Percentiles rank a stretch among this genome's conserved stretches.
Conservation (phyloP, 1,140 invertebrate species). For the Glomeris maerens region DNA sequence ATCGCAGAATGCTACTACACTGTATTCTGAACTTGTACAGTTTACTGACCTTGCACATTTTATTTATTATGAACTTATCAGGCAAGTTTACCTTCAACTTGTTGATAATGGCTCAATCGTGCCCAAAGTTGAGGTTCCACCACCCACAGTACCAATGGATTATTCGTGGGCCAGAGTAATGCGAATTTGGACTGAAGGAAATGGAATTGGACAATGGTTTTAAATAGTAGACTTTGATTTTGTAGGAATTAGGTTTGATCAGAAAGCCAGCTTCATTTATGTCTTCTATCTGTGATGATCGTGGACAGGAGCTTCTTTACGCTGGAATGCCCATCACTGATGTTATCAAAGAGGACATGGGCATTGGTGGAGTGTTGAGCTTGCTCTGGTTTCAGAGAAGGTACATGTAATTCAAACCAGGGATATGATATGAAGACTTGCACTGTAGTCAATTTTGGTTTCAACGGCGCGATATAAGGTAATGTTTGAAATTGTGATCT, state of each 20-base stretch:
- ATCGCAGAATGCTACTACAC: background rate
- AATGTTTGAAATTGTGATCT: background rate
- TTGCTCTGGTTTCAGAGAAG: slow-evolving; percentile 92
- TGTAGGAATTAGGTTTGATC: slow-evolving; percentile 86
- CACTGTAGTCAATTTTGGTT: background rate
- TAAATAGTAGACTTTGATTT: slow-evolving; percentile 5
- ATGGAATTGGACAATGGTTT: background rate
- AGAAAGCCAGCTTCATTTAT: slow-evolving; percentile 98
- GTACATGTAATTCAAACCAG: slow-evolving; percentile 17
- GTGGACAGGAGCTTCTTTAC: slow-evolving; percentile 94
- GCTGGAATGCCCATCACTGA: slow-evolving; percentile 97
- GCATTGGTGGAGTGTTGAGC: slow-evolving; percentile 93
- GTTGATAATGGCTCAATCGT: slow-evolving; percentile 69
- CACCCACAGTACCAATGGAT: slow-evolving; percentile 98
- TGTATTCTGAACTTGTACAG: no score
- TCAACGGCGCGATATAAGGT: background rate
- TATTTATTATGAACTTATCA: slow-evolving; percentile 24
- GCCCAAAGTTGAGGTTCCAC: slow-evolving; percentile 78
- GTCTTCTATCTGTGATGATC: slow-evolving; percentile 97
- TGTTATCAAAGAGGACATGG: slow-evolving; percentile 59
- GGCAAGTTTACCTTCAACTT: slow-evolving; percentile 58
- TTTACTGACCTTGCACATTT: no score
- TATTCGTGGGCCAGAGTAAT: slow-evolving; percentile 89
- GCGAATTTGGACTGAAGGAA: background rate
- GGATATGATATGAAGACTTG: no score